Base-by-base conservation (phyloP, 53 echinoderm and acorn worm genomes). In the Astropecten irregularis region DNA sequence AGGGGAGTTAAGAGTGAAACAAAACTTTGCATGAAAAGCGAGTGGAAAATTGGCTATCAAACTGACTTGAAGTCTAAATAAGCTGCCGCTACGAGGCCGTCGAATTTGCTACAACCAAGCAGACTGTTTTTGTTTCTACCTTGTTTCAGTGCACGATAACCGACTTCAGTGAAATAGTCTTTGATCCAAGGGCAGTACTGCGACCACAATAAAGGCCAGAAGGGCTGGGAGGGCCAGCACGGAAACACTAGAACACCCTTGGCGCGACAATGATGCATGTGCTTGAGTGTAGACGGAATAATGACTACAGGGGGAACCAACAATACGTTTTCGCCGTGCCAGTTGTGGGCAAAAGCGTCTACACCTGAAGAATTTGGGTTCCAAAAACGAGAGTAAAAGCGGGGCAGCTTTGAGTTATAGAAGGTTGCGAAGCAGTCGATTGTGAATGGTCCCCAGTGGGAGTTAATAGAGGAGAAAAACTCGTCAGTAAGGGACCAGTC, bases 401-500 rank as follows among this genome's bases (percentile, higher is more conserved):
- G 53, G 23, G 71, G 22, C 16, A 71, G 14, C 18, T 71, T 49
- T 11, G 71, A 42, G 28, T 71, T 71, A 32, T 49, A 49, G 44
- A 51, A 50, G 52, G 31, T 71, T 14, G 71, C 71, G 18, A 71
- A 71, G 16, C 53, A 49, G 71, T 71, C 71, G 3, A 71, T 31
- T 5, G 70, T 73, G 39, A 53, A 53, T 1, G 83, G 53, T 23
- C 83, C 66, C 83, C 68, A 68, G 26, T 22, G 15, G 16, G 4
- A 0, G 34, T 82, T 49, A 15, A 82, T 48, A 36, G 15, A 3
- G 6, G 29, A 19, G 57, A 82, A 82, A 39, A 82, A 64, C 31
- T 66, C 50, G 34, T 82, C 48, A 3, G 84, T 69, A 50, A 83
- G 55, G 21, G 55, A 31, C 84, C 84, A 83, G 68, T 83, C 84